Evolutionary conservation across 2,797 vertebrate species (phyloP).

Genomic region (Squalus acanthias): DNA sequence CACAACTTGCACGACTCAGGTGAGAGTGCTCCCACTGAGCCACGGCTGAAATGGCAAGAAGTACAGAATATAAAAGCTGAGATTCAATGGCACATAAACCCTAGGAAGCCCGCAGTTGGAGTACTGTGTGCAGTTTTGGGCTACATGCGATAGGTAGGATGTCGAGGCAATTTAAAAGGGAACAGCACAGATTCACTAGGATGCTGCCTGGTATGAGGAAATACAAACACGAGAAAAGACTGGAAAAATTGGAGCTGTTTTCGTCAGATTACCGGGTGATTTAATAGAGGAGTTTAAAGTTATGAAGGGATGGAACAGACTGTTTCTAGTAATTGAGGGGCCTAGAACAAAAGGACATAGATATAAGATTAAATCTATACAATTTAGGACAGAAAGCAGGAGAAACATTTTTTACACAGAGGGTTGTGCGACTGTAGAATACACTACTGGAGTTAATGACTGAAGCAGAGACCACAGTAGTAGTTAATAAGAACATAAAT

Average conservation of each 20-base stretch:
- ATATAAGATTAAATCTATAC: not conserved
- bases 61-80: too few relatives aligned
- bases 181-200: too few relatives aligned
- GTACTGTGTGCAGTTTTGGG: too few relatives aligned
- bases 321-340: not conserved
- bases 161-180: too few relatives aligned
- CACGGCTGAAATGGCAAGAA: too few relatives aligned
- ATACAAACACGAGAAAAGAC: not conserved
- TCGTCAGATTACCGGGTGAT: not conserved
- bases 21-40: too few relatives aligned
- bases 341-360: not conserved
- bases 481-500: not conserved
- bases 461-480: not conserved
- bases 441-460: not conserved
- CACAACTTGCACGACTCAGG: too few relatives aligned
- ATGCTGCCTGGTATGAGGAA: too few relatives aligned
- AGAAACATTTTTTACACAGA: not conserved
- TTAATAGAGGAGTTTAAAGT: not conserved
- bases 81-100: too few relatives aligned
- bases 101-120: too few relatives aligned
- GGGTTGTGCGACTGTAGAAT: not conserved
- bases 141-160: too few relatives aligned
- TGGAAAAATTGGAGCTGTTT: not conserved
- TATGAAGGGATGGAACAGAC: not conserved
- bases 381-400: not conserved